Evolutionary conservation across 2,888 invertebrate species (phyloP), one percentile per base, ranked within the genome.

Genomic region (Philaethria dido): DNA sequence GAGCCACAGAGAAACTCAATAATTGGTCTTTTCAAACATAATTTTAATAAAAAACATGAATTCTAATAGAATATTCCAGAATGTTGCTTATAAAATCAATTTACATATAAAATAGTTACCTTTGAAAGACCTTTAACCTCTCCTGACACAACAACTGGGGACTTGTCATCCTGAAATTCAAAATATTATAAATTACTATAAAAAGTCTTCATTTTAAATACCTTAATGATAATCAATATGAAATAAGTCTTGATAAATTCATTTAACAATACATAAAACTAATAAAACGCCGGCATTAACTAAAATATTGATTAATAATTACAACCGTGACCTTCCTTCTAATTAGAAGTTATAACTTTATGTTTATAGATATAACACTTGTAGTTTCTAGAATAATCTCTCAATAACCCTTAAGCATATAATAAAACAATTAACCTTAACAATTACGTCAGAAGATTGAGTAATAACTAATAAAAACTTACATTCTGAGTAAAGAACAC

Each of bases 401-500:
- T 25, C 29, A 14, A 39, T 25, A 42, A 29, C 45, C 36, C 45
- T 44, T 52, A n/a, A 14, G 16, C 29, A 33, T 16, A 16, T 52
- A 11, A 29, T 52, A 16, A 16, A 29, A 29, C 16, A 16, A 39
- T 39, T 22, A 55, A 60, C 44, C 13, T 6, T 22, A 16, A 47
- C 13, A 29, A 54, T 64, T 64, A 64, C 64, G 65, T 69, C 69
- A 71, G n/a, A 29, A 54, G 36, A 66, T 62, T 50, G 64, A 50
- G 57, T 69, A 74, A 48, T 45, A 65, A 66, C 39, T 6, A 63
- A 36, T 47, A 65, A 59, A 63, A 64, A 62, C 22, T 86, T 92
- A 96, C 96, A 86, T 93, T 92, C 89, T 98, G 98, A 68, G 95
- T 94, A 82, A 98, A 97, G 86, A 90, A 95, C 67, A 98, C 92